Base-by-base conservation (phyloP, 2,113 vertebrate genomes). In the Pelodiscus sinensis region DNA sequence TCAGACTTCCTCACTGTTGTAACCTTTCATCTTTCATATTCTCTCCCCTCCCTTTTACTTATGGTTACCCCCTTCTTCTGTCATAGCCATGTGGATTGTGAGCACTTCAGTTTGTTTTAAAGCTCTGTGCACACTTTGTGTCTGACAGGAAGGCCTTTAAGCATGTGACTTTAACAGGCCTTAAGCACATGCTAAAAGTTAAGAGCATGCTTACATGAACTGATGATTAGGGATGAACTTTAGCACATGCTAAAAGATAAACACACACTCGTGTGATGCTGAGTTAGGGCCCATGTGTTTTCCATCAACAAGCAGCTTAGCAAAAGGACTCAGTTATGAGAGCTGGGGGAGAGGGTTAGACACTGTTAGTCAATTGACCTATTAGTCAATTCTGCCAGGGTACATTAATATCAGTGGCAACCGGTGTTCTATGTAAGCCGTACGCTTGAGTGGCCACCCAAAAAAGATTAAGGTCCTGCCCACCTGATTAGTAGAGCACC, bases 281-380 rank as follows among this genome's bases (percentile, higher is more conserved):
- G 84, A 96, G 90, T 86, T 95, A 88, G 87, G 87, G 86, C n/a
- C 71, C 79, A 31, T 83, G 82, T 77, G 93, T 57, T 57, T 58
- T 58, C 24, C 10, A 25, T 27, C 57, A 25, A 58, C 24, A 58
- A 58, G 27, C 25, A 12, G 24, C 57, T 58, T 58, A 88, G 84
- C 91, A 83, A 73, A 95, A 82, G 77, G 90, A 92, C 90, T 94
- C 6, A 54, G 56, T 68, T 91, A 62, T 83, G 89, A 31, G 92
- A 75, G 93, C 94, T 86, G 89, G 79, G 84, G 85, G 94, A n/a
- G 29, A 92, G 89, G 38, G 60, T n/a, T n/a, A 68, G 24, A 68
- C 65, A 68, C 29, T 19, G n/a, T n/a, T n/a, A n/a, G n/a, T n/a
- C n/a, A n/a, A n/a, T n/a, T n/a, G 65, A 82, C 93, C 75, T 89